These are phyloP conservation scores for Macrotis lagotis DNA, from an alignment of 2,113 vertebrate species.

Conservation along the genomic window DNA sequence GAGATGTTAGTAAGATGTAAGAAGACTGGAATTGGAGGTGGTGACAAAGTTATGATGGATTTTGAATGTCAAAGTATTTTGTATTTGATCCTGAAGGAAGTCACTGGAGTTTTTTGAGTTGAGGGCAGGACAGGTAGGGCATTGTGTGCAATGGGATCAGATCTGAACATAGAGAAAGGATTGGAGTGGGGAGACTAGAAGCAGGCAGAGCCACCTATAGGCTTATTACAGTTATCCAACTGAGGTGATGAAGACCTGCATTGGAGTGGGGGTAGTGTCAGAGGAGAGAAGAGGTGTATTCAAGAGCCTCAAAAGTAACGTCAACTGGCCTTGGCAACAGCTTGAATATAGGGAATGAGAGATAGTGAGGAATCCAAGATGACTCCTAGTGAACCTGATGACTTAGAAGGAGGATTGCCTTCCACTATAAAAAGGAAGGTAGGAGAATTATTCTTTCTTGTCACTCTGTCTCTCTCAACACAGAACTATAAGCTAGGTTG, in stretches of 20 bases:
- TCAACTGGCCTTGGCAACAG: neutral
- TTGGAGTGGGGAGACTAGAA: neutral
- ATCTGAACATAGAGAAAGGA: neutral
- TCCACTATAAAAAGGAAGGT: neutral
- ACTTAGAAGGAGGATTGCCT: neutral
- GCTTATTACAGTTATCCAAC: neutral
- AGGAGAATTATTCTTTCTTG: neutral
- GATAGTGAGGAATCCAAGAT: neutral
- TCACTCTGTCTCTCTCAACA: too few species aligned
- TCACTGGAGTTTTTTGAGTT: neutral
- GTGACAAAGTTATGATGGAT: neutral
- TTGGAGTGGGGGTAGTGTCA: neutral
- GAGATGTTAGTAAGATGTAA: neutral
- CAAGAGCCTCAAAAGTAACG: neutral
- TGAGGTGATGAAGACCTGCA: too few species aligned
- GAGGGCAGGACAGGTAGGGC: neutral
- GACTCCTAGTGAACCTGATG: neutral
- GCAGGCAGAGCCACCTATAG: neutral
- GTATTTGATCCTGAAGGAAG: neutral
- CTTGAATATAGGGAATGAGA: neutral
- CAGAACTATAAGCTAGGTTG: neutral
- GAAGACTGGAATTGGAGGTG: neutral
- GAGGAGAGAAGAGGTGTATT: neutral
- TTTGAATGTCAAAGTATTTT: neutral
- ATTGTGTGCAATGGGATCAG: neutral